Conservation (phyloP, 2,113 vertebrate species). For the Thunnus thynnus region DNA sequence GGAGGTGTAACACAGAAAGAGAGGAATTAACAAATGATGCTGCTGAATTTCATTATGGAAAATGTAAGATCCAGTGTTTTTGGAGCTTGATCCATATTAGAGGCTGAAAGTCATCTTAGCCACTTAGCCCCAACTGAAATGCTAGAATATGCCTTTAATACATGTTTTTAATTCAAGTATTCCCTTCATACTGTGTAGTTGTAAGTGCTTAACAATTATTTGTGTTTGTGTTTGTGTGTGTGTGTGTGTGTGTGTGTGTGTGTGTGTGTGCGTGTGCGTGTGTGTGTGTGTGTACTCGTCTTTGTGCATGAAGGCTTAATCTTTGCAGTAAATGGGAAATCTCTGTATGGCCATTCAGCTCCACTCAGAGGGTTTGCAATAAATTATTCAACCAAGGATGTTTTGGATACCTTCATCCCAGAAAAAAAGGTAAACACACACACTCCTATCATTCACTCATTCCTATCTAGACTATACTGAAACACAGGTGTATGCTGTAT, state of each 20-base stretch:
- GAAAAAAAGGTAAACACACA: constrained; percentile 88
- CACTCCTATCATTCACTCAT: background rate
- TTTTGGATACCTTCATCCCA: constrained; percentile 91
- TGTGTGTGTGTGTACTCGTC: constrained; percentile 55
- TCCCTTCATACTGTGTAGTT: background rate
- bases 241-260: constrained; percentile 26
- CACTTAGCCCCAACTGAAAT: background rate
- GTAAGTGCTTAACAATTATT: background rate
- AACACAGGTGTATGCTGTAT: no score
- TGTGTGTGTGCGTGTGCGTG: constrained; percentile 22
- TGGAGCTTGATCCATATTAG: no score
- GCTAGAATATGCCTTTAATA: background rate
- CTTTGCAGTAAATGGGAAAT: constrained; percentile 93
- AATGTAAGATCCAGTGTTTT: no score
- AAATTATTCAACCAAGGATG: constrained; percentile 92
- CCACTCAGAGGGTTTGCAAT: constrained; percentile 92
- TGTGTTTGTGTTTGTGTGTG: constrained; percentile 9
- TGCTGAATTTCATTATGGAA: no score
- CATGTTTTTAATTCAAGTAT: background rate
- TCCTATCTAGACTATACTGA: background rate
- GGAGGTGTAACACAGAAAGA: no score
- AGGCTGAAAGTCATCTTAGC: no score
- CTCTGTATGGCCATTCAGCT: constrained; percentile 79
- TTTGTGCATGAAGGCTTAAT: constrained; percentile 86
- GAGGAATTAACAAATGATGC: no score